These are phyloP conservation scores for Canis aureus DNA, from an alignment of 2,113 vertebrate genomes.

Conservation along the genomic window DNA sequence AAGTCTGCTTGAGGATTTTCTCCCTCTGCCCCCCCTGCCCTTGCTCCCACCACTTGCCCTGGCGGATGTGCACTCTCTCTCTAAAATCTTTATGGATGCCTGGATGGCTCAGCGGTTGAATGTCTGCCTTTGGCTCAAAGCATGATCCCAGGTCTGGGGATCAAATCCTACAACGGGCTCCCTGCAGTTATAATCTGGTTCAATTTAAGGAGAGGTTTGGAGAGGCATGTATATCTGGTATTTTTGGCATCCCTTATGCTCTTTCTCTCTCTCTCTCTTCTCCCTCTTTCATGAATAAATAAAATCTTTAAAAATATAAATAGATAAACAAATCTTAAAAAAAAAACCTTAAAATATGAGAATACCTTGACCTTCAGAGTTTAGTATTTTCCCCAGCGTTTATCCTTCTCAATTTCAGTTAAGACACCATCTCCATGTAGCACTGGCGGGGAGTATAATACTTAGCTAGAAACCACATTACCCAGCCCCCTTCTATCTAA, in stretches of 20 bases:
- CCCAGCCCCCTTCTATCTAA: background rate
- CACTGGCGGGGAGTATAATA: background rate
- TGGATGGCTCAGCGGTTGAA: too few species aligned
- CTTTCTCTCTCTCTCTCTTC: too few species aligned
- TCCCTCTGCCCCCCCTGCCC: background rate
- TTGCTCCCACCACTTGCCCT: background rate
- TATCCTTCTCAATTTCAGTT: background rate
- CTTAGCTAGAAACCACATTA: background rate
- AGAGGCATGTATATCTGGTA: too few species aligned
- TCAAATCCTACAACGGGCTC: too few species aligned
- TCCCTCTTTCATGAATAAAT: too few species aligned
- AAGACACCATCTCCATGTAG: background rate
- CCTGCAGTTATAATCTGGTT: too few species aligned
- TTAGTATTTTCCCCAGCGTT: background rate
- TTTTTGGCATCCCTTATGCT: too few species aligned
- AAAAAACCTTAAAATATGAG: background rate
- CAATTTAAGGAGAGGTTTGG: too few species aligned
- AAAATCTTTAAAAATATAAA: too few species aligned
- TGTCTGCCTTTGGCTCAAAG: too few species aligned
- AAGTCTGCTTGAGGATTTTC: background rate
- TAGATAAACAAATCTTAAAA: background rate
- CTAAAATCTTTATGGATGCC: background rate
- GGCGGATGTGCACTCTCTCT: background rate
- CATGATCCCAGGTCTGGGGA: too few species aligned
- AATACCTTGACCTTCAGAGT: slow-evolving; percentile 5